Conservation (phyloP, 2,797 vertebrate species). For the Mormyrus hasselquistii region DNA sequence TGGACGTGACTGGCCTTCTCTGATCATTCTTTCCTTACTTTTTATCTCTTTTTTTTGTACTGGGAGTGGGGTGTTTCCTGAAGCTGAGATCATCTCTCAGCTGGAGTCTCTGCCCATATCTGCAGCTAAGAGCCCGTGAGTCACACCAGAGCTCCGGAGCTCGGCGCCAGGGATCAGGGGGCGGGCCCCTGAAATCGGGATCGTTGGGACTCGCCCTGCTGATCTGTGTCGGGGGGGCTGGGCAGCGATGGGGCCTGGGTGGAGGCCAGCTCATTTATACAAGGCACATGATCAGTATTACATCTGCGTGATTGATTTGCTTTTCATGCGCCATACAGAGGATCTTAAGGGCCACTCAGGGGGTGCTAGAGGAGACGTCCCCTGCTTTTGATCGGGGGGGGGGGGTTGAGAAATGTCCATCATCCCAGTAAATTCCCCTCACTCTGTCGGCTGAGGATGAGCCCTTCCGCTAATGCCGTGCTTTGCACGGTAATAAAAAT, state of each 20-base stretch:
- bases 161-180: not conserved
- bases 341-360: slow-evolving; percentile 24
- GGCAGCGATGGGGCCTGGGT: not conserved
- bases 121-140: not conserved
- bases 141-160: not conserved
- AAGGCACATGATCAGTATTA: not conserved
- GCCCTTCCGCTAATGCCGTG: not conserved
- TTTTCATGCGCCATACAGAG: not conserved
- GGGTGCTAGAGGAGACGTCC: not conserved
- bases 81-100: not conserved
- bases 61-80: slow-evolving; percentile 6
- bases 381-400: not conserved
- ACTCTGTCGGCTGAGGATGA: not conserved
- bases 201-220: not conserved
- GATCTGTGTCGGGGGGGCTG: not conserved
- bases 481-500: not conserved
- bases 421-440: not conserved
- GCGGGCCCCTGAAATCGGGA: not conserved
- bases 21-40: not conserved
- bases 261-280: not conserved
- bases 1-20: not conserved
- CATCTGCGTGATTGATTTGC: not conserved
- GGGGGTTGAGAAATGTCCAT: not conserved
- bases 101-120: not conserved
- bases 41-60: not conserved